Conservation (phyloP, 1,140 invertebrate genomes). For the Varroa destructor region DNA sequence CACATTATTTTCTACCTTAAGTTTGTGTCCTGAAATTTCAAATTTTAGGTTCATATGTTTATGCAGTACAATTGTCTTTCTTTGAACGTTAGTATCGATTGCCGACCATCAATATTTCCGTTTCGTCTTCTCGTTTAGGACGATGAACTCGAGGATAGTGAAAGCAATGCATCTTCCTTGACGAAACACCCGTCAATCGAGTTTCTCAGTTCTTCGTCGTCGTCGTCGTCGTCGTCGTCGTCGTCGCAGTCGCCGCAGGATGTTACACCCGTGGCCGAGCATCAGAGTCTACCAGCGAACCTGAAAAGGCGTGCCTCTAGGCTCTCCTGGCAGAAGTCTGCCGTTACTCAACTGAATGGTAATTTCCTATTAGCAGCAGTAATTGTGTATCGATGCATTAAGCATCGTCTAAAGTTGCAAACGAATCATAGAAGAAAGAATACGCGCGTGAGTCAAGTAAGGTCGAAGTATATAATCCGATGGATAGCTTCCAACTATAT, state of each 20-base stretch:
- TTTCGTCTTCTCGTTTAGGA: not conserved
- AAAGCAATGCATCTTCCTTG: not conserved
- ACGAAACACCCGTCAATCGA: conserved; percentile 26
- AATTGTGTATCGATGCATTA: not conserved
- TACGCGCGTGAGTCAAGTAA: no score
- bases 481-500: no score
- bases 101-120: not conserved
- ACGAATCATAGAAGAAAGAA: no score
- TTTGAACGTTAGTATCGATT: no score
- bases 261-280: not conserved
- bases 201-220: not conserved
- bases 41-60: no score
- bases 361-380: not conserved
- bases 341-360: not conserved
- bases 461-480: no score
- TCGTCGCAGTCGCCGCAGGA: no score
- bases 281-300: conserved; percentile 20
- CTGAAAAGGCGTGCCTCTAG: conserved; percentile 15
- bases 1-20: no score
- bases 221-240: no score
- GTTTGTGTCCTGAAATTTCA: no score
- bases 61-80: no score
- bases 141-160: conserved; percentile 23
- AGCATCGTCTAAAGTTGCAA: no score
- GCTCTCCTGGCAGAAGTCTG: conserved; percentile 8